These are phyloP conservation scores for Helogale parvula DNA, from an alignment of 2,113 vertebrate species.

Conservation along the genomic window DNA sequence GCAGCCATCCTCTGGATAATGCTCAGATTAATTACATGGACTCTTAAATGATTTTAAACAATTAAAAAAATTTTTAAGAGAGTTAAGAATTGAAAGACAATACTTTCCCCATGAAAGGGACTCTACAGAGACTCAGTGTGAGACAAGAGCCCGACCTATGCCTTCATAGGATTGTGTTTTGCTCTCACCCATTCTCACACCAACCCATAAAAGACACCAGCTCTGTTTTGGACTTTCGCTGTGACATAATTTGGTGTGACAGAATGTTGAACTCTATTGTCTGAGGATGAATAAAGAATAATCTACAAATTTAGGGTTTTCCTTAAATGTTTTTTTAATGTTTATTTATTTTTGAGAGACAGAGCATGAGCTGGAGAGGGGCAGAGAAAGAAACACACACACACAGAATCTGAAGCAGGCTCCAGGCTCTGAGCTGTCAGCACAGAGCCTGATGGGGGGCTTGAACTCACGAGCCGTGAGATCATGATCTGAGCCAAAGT, in stretches of 20 bases:
- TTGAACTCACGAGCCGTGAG: no score
- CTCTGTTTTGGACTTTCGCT: neutral
- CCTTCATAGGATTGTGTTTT: accelerated
- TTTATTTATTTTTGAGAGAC: no score
- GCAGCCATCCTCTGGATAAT: neutral
- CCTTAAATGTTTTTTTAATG: neutral
- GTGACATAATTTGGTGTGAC: neutral
- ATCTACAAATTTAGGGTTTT: neutral
- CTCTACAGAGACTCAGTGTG: neutral
- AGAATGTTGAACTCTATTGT: neutral
- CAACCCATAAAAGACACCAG: neutral
- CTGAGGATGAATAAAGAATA: neutral
- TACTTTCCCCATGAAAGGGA: neutral
- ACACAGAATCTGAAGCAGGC: no score
- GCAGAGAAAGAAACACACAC: no score
- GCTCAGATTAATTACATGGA: neutral
- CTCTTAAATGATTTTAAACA: neutral
- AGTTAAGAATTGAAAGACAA: neutral
- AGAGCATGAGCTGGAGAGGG: no score
- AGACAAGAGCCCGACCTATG: neutral
- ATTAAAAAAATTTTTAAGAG: neutral
- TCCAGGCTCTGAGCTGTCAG: no score
- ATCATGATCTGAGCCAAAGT: no score
- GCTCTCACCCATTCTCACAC: neutral
- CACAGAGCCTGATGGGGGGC: no score